Conservation (phyloP, 92 coral and sea anemone genomes). For the Montipora capitata region DNA sequence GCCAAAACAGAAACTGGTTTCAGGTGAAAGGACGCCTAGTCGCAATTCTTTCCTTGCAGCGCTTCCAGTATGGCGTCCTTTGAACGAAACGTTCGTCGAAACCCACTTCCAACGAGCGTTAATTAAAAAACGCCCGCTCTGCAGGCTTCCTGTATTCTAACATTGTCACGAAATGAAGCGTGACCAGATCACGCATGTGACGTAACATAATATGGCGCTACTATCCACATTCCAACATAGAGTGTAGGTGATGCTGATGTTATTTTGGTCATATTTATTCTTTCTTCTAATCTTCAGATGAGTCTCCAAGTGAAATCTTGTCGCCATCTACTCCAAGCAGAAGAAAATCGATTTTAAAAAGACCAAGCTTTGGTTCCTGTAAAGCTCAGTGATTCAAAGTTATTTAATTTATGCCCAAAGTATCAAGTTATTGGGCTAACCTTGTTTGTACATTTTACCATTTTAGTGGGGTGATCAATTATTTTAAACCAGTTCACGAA, state of each 20-base stretch:
- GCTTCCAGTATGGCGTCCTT: no score
- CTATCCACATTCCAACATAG: no score
- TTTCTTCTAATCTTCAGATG: slow-evolving; percentile 40
- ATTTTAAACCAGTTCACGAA: not conserved
- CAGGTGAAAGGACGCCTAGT: no score
- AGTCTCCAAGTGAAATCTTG: slow-evolving; percentile 67
- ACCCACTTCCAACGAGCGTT: no score
- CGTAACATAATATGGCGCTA: no score
- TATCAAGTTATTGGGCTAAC: not conserved
- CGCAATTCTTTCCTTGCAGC: no score
- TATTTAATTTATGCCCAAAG: not conserved
- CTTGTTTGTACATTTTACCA: slow-evolving; percentile 1
- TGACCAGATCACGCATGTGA: no score
- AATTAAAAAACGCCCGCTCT: no score
- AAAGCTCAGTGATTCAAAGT: slow-evolving; percentile 75
- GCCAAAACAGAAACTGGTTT: no score
- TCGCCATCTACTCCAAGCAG: slow-evolving; percentile 76
- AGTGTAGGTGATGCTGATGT: not conserved
- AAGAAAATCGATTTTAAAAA: slow-evolving; percentile 82
- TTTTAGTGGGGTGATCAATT: not conserved
- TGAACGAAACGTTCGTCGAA: no score
- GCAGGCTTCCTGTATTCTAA: no score
- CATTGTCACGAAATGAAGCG: no score
- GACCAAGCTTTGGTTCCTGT: slow-evolving; percentile 96
- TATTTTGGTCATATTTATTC: not conserved